Percentiles rank a stretch among this genome's conserved stretches.
Evolutionary conservation across 1,140 invertebrate species (phyloP).

Genomic region (Hydropsyche tenuis): DNA sequence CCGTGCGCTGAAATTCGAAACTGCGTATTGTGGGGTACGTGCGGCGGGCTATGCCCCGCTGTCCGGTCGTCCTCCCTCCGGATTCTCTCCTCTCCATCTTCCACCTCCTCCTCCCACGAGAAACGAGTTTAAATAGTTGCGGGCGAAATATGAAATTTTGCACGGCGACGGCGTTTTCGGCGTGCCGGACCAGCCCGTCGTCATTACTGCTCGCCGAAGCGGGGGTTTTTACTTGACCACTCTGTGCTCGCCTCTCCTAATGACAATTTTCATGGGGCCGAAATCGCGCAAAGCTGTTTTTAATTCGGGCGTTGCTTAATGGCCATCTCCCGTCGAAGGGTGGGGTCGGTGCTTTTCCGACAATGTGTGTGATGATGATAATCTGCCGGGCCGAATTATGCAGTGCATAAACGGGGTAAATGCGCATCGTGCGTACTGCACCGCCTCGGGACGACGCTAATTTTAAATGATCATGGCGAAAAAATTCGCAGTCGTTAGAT

Average conservation of each 20-base stretch:
- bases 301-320: slow-evolving; percentile 24
- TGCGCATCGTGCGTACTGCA: not conserved
- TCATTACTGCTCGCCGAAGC: slow-evolving; percentile 6
- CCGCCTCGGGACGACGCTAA: too few species aligned
- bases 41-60: too few species aligned
- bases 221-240: too few species aligned
- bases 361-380: slow-evolving; percentile 24
- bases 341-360: slow-evolving; percentile 22
- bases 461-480: too few species aligned
- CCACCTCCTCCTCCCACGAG: not conserved
- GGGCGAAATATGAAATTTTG: slow-evolving; percentile 50
- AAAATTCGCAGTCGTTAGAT: too few species aligned
- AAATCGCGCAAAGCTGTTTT: slow-evolving; percentile 1
- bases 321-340: not conserved
- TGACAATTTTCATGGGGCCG: slow-evolving; percentile 23
- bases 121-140: slow-evolving; percentile 50
- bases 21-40: not conserved
- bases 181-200: not conserved
- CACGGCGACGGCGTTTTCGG: slow-evolving; percentile 41
- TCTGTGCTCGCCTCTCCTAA: not conserved
- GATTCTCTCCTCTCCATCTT: not conserved
- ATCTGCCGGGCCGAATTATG: slow-evolving; percentile 15
- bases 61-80: slow-evolving; percentile 2
- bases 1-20: slow-evolving; percentile 18
- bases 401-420: not conserved